Conservation (phyloP, 2,113 vertebrate species). For the Rhinolophus ferrumequinum region DNA sequence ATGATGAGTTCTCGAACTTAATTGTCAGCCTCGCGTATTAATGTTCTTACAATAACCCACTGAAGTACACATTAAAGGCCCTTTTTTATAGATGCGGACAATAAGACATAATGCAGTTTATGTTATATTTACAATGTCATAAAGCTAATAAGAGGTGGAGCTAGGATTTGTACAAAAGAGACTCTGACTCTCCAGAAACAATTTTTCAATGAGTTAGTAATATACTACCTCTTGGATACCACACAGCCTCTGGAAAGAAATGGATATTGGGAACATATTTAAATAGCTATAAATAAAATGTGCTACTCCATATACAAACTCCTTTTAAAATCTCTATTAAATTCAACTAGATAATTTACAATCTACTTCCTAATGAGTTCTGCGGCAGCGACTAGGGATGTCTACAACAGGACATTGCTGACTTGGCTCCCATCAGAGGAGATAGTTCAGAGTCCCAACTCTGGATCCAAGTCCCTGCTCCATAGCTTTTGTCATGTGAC, state of each 20-base stretch:
- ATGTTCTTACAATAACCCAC: background rate
- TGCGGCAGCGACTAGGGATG: rapidly evolving
- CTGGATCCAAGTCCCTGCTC: background rate
- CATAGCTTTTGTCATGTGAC: background rate
- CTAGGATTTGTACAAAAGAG: background rate
- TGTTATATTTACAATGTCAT: background rate
- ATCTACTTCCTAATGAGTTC: background rate
- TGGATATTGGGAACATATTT: background rate
- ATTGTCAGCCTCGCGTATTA: too few relatives aligned
- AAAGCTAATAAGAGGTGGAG: background rate
- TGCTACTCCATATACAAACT: background rate
- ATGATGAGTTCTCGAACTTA: too few relatives aligned
- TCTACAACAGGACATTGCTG: background rate
- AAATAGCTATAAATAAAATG: background rate
- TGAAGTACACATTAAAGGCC: background rate
- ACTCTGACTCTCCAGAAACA: background rate
- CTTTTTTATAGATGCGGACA: background rate
- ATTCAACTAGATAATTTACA: background rate
- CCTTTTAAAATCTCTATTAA: background rate
- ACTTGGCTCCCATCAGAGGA: background rate
- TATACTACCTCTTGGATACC: background rate
- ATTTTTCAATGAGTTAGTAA: background rate
- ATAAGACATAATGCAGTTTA: background rate
- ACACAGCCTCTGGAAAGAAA: background rate
- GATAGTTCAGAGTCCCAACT: background rate